Evolutionary conservation across 2,113 vertebrate genomes (phyloP), one percentile per base, ranked within the genome.

Genomic region (Plestiodon gilberti): DNA sequence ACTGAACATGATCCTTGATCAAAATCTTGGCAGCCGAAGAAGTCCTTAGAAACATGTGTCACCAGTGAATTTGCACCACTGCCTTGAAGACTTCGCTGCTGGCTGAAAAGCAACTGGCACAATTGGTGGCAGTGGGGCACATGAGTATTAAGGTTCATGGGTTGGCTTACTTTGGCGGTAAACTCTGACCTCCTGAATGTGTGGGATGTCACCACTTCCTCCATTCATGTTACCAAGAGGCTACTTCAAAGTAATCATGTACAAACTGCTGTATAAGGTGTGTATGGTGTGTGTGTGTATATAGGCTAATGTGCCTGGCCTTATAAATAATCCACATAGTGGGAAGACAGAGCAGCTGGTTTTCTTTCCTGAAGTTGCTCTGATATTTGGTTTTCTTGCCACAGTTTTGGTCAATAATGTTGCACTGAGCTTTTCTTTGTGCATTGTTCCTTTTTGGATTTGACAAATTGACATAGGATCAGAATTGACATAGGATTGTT

Each of bases 101-200:
- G 89, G 91, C 84, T 88, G 86, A 90, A 91, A 92, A 92, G 75
- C 84, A 89, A 87, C 87, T 85, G 89, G 89, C 23, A 86, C 85
- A 93, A 90, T 91, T 91, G 90, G 22, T 89, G 91, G 90, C 93
- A 93, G 89, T 92, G 93, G 88, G 94, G 89, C 95, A 91, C 91
- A 78, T 43, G 90, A 85, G 89, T 93, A 89, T 92, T 14, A 30
- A 61, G 88, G 89, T 91, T 91, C 83, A 82, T 90, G 91, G 89
- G 90, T 85, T 84, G 88, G 33, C 88, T 90, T 89, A 1, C 75
- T 84, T 83, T 93, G 90, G 88, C 90, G 93, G 87, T 82, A 92
- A 92, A 92, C 92, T 92, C 89, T 87, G 91, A 91, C 93, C 93
- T 92, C 92, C 86, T 94, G 81, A 92, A 94, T 93, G 92, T 90